Evolutionary conservation across 2,113 vertebrate genomes (phyloP), one percentile per base, ranked within the genome.

Genomic region (Mirza zaza): DNA sequence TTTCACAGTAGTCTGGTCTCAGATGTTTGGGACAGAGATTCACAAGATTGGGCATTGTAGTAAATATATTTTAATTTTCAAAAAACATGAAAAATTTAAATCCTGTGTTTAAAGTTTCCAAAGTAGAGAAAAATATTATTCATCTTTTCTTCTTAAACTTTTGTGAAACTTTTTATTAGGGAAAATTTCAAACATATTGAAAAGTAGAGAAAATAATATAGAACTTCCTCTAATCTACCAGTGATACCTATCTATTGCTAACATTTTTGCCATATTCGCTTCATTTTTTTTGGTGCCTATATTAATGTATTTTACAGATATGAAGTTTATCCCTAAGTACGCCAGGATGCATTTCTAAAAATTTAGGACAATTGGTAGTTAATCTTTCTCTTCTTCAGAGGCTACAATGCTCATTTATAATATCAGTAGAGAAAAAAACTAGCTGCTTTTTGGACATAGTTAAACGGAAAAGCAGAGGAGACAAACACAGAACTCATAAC

Each of bases 401-500:
- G 21, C 5, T 50, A n/a, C 63, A 59, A 42, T 67, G 59, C 73
- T 94, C n/a, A 75, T 57, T 88, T 80, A 45, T 76, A 39, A 34
- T 32, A 45, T 65, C 20, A 25, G 63, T 15, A 45, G 27, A 25
- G 10, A 4, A 39, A 73, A 86, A 48, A 94, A 8, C 63, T 61
- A 29, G 25, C 55, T 97, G 55, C 23, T 45, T 83, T 95, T 92
- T 57, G 20, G 10, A 67, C 12, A 25, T 14, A 95, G 25, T n/a
- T 92, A 2, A 0, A 91, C 10, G 88, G 76, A 84, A 90, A 95
- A 57, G 65, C 85, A 71, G 25, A 96, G 29, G 45, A 91, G 52
- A 94, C 34, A 52, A 83, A 97, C 55, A 92, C 63, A 86, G 86
- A 95, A 95, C 55, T 84, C 36, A 45, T 57, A 87, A 75, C 93